Evolutionary conservation across 2,113 vertebrate species (phyloP).

Genomic region (Seriola rivoliana): DNA sequence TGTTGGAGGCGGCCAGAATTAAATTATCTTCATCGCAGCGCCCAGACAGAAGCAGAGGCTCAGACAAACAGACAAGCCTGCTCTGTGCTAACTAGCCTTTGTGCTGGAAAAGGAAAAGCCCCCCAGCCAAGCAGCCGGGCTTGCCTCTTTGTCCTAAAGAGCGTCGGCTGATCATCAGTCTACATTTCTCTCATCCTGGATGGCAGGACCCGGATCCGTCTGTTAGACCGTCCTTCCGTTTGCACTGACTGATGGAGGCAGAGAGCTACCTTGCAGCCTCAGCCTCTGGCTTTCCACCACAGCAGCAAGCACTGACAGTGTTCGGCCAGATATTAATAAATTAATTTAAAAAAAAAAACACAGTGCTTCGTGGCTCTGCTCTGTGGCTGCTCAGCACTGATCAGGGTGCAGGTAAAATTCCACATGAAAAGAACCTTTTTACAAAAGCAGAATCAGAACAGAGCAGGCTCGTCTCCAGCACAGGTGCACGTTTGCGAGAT

Average conservation of each 20-base stretch:
- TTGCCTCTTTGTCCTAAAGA: conserved; percentile 82
- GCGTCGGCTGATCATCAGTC: conserved; percentile 75
- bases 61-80: conserved; percentile 65
- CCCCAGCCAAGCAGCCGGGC: conserved; percentile 63
- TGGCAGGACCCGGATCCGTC: conserved; percentile 34
- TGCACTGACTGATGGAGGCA: conserved; percentile 42
- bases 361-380: conserved; percentile 6
- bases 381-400: conserved; percentile 10
- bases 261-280: conserved; percentile 53
- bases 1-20: conserved; percentile 44
- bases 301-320: background rate
- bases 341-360: conserved; percentile 22
- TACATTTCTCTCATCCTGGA: conserved; percentile 67
- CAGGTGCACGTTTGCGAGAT: conserved; percentile 14
- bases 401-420: conserved; percentile 25
- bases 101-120: conserved; percentile 77
- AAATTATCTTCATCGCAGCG: conserved; percentile 51
- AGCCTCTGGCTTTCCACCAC: conserved; percentile 36
- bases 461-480: conserved; percentile 6
- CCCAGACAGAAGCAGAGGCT: conserved; percentile 58
- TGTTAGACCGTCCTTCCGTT: conserved; percentile 34
- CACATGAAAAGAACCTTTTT: conserved; percentile 8
- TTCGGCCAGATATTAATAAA: conserved; percentile 25
- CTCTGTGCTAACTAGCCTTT: conserved; percentile 82
- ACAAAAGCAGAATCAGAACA: background rate